Conservation (phyloP, 2,888 invertebrate species). For the Cantharis rustica region DNA sequence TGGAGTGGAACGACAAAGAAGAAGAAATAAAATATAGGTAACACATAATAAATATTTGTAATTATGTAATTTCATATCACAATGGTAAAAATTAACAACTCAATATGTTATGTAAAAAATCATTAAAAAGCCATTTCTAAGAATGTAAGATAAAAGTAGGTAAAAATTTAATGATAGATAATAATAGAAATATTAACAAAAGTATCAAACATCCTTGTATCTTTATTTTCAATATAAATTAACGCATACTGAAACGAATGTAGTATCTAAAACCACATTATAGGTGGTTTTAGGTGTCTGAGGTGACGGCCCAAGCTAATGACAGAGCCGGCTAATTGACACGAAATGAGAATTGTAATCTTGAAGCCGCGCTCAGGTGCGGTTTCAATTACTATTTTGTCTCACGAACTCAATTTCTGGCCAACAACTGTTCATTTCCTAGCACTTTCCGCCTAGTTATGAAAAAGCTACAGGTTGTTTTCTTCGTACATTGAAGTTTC, state of each 20-base stretch:
- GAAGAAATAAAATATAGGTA: too few species aligned
- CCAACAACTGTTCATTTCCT: constrained; percentile 49
- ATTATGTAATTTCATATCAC: too few species aligned
- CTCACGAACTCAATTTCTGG: constrained; percentile 54
- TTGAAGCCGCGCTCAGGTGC: constrained; percentile 51
- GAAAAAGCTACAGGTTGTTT: constrained; percentile 32
- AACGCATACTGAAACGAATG: background rate
- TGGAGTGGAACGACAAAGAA: too few species aligned
- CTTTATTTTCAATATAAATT: background rate
- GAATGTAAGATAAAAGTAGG: background rate
- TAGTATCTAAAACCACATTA: constrained; percentile 10
- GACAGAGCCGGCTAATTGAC: constrained; percentile 56
- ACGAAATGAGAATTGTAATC: constrained; percentile 56
- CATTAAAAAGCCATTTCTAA: background rate
- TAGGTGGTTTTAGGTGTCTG: constrained; percentile 37
- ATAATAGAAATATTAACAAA: background rate
- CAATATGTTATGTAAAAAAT: background rate
- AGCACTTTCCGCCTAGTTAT: constrained; percentile 34
- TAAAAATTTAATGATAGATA: background rate
- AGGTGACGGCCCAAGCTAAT: constrained; percentile 51
- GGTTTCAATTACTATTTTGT: constrained; percentile 53
- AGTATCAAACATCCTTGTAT: background rate
- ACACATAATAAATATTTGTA: too few species aligned
- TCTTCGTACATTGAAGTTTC: background rate
- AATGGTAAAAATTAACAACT: background rate